A percentile compares a stretch with the other conserved stretches of the same genome.
Evolutionary conservation across 2,888 invertebrate genomes (phyloP).

Genomic region (Drosophila peninsularis): DNA sequence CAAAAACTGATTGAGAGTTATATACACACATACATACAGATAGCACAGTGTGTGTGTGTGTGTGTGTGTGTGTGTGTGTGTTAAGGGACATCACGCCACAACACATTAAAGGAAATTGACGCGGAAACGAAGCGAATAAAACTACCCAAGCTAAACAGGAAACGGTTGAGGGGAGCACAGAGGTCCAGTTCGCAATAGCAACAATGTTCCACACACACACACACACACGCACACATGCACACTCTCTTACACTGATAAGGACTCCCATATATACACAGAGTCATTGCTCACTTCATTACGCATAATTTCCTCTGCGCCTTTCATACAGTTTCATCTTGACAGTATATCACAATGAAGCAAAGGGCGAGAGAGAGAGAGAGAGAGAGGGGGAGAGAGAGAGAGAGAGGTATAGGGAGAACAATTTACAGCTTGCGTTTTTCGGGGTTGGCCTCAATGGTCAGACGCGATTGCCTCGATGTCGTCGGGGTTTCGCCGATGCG

Average conservation of each 20-base stretch:
- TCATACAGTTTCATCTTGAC: slow-evolving; percentile 49
- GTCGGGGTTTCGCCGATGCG: slow-evolving; percentile 37
- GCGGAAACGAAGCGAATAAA: slow-evolving; percentile 79
- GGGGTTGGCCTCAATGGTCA: slow-evolving; percentile 31
- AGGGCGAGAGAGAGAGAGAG: neutral
- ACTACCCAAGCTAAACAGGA: slow-evolving; percentile 62
- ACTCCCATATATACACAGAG: slow-evolving; percentile 30
- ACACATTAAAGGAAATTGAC: slow-evolving; percentile 78
- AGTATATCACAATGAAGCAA: slow-evolving; percentile 51
- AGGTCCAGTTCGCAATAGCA: slow-evolving; percentile 49
- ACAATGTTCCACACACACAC: slow-evolving; percentile 48
- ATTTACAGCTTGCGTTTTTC: neutral
- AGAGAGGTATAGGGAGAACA: neutral
- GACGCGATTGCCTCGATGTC: slow-evolving; percentile 59
- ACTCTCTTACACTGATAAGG: slow-evolving; percentile 29
- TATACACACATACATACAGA: slow-evolving; percentile 45
- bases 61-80: slow-evolving; percentile 36
- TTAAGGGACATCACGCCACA: slow-evolving; percentile 74
- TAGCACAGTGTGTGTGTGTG: slow-evolving; percentile 23
- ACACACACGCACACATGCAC: neutral
- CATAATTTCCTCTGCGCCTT: slow-evolving; percentile 71
- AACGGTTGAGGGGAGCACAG: slow-evolving; percentile 1
- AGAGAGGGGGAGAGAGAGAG: neutral
- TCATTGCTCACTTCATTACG: slow-evolving; percentile 76
- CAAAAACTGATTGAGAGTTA: slow-evolving; percentile 80